A percentile compares a stretch with the other conserved stretches of the same genome.
Conservation (phyloP, 2,797 vertebrate species). For the Trichosurus vulpecula region DNA sequence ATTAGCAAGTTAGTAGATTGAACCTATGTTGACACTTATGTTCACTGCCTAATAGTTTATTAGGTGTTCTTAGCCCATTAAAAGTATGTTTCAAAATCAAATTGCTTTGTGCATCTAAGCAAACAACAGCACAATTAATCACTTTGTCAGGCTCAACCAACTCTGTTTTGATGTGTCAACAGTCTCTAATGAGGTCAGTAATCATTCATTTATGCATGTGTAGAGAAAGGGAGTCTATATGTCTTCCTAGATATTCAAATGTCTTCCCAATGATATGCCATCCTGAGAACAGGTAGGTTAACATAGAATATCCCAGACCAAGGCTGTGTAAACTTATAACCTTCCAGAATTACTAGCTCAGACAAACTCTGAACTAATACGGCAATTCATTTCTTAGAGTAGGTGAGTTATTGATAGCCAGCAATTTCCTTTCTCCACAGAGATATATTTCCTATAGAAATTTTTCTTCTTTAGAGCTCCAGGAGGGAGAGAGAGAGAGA, state of each 20-base stretch:
- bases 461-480: background rate
- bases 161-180: background rate
- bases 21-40: background rate
- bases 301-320: background rate
- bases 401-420: constrained; percentile 1
- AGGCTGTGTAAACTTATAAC: background rate
- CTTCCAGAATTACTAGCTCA: background rate
- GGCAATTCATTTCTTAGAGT: background rate
- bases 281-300: background rate
- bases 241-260: background rate
- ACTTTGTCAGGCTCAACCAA: background rate
- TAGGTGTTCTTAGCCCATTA: background rate
- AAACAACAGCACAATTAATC: background rate
- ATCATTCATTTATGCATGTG: background rate
- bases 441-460: background rate
- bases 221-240: background rate
- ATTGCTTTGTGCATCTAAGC: background rate
- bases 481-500: no score
- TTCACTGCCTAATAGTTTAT: background rate
- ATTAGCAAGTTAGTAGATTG: background rate
- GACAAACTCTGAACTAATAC: background rate
- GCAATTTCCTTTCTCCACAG: constrained; percentile 27
- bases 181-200: background rate
- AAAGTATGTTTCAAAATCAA: background rate
- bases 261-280: background rate